Percentiles rank a stretch among this genome's conserved stretches.
phyloP scores from a whole-genome alignment of 2,113 vertebrate species.

The Amblyornis subalaris region DNA sequence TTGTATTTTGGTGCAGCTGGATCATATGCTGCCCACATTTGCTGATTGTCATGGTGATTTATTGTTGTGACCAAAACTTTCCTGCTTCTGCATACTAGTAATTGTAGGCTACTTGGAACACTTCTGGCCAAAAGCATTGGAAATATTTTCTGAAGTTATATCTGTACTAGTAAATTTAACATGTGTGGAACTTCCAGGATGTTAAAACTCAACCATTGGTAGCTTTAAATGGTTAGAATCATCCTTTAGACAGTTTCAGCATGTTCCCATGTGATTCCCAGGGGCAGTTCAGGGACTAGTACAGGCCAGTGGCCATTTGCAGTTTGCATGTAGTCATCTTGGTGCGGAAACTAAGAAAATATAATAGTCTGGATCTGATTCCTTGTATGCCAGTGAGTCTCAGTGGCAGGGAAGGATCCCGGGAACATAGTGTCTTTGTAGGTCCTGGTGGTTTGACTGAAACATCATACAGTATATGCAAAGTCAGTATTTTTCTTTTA shows the following conservation, averaged over 20 bases:
- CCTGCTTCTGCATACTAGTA: not conserved
- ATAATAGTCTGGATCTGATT: not conserved
- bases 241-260: not conserved
- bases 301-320: not conserved
- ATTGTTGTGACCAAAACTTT: not conserved
- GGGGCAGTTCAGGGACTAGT: not conserved
- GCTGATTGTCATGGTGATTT: constrained; percentile 11
- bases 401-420: not conserved
- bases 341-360: not conserved
- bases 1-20: not conserved
- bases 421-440: not conserved
- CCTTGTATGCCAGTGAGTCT: not conserved
- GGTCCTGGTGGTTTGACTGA: not conserved
- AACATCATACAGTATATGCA: not conserved
- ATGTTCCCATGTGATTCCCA: not conserved
- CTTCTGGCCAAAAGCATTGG: not conserved
- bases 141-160: not conserved
- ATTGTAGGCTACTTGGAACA: not conserved
- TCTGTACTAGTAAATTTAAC: not conserved
- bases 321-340: not conserved
- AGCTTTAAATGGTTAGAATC: not conserved
- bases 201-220: not conserved
- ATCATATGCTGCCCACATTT: constrained; percentile 20
- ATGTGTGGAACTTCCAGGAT: not conserved
- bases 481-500: not conserved